Evolutionary conservation across 2,113 vertebrate genomes (phyloP), one percentile per base, ranked within the genome.

Genomic region (Coryphaenoides rupestris): DNA sequence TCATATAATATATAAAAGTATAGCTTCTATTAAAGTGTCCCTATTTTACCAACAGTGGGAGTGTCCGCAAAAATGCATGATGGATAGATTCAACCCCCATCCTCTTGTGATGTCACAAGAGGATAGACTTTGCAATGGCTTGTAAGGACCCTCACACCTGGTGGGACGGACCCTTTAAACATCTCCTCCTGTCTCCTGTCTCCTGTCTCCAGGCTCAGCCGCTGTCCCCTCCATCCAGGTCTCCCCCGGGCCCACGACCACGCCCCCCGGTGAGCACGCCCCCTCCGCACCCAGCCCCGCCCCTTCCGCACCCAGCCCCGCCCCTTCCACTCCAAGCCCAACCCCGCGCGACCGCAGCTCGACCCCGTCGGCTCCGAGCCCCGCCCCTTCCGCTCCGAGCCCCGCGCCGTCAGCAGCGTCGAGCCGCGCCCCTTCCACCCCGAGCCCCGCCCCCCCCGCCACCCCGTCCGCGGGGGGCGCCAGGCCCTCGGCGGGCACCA

Each of bases 401-500:
- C 50, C 63, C 0, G 17, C 52, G 0, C 21, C 49, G 12, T 47
- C 26, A 23, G 19, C 60, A 21, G 19, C 60, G 19, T 45, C 69
- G 19, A 14, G 49, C 57, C 16, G 26, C 63, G 1, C 58, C 73
- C 15, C 13, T 68, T 17, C 9, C n/a, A 70, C 63, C 40, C 56
- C 79, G 1, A 49, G 69, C n/a, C 17, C 72, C 47, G 56, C 66
- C 58, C 10, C 52, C 45, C n/a, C 67, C 13, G 0, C 60, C 0
- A 0, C 69, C 1, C 1, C 74, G 0, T 67, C 86, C 0, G 66
- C 87, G 0, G 72, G 84, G 0, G 52, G 72, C 1, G 64, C 75
- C 88, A 95, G 90, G 71, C 86, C 92, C 0, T 90, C 90, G 0
- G 96, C 95, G 0, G 96, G 96, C 78, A 97, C 95, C 77, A 97